Base-by-base conservation (phyloP, 2,888 invertebrate species). In the Lepidocyrtoides sp. region DNA sequence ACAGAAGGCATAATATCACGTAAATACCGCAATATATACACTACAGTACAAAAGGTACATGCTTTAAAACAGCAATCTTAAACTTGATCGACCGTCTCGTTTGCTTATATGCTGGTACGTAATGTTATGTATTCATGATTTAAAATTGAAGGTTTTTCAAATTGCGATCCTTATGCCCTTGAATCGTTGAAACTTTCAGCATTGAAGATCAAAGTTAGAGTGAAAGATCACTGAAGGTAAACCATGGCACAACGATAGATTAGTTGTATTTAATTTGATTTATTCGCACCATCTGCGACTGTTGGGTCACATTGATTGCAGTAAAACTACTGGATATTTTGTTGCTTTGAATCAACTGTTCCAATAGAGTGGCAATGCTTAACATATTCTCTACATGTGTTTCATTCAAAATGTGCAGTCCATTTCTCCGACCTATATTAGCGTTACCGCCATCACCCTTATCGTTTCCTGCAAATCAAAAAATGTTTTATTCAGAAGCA, bases 401-500 rank as follows among this genome's bases (percentile, higher is more conserved):
- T 60, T 89, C 89, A 51, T 83, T 83, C 20, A 89, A 63, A 77
- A 84, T 84, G 44, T 89, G 89, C 14, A 75, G 72, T 29, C 83
- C 89, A 51, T 77, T 84, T 29, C 60, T 36, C 32, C 89, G 57
- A 41, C 81, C 69, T 8, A 72, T 41, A 60, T 75, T 86, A 8
- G 20, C 12, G 12, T 5, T 57, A 51, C 8, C 41, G 12, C 57
- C 72, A 51, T 10, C 44, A 17, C 72, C 72, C 29, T 69, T 72
- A 72, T 82, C 89, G 17, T 26, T 72, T 89, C 82, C 89, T 89
- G 89, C 57, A 26, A 57, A 89, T 82, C 81, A 89, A 82, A 66
- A 66, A 51, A 85, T 69, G 51, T 51, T 69, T 84, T 69, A 84
- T 84, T 2, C 36, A 36, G 2, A 36, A 36, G 36, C 36, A 36